These are phyloP conservation scores for Sarotherodon lohbergeri DNA, from an alignment of 2,113 vertebrate species.

Conservation along the genomic window DNA sequence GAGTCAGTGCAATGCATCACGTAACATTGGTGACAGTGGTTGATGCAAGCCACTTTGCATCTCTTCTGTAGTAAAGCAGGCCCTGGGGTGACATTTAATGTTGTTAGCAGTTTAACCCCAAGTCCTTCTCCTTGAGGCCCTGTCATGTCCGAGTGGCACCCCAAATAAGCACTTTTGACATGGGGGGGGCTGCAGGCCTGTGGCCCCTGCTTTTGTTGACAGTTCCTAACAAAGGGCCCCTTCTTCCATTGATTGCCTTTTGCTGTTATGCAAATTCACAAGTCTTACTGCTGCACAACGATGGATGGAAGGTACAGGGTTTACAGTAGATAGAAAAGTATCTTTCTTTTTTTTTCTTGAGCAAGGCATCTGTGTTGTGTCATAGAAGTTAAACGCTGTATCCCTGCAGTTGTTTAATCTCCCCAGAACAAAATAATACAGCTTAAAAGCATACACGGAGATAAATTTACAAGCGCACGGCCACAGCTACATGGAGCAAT, in stretches of 20 bases:
- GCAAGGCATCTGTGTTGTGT: background rate
- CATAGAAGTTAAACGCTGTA: constrained; percentile 6
- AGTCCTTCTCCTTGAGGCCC: constrained; percentile 60
- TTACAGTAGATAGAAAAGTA: background rate
- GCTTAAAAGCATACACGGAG: background rate
- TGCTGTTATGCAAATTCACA: constrained; percentile 66
- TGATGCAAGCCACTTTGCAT: constrained; percentile 43
- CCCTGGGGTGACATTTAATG: constrained; percentile 59
- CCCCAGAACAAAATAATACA: constrained; percentile 14
- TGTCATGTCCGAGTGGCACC: constrained; percentile 68
- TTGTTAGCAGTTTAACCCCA: constrained; percentile 70
- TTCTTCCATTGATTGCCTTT: constrained; percentile 62
- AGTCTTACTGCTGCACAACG: constrained; percentile 19
- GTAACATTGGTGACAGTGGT: constrained; percentile 15
- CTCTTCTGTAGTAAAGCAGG: constrained; percentile 35
- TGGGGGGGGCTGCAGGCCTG: constrained; percentile 33
- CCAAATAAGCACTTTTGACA: constrained; percentile 74
- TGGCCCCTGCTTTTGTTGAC: constrained; percentile 56
- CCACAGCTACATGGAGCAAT: background rate
- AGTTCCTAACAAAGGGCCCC: constrained; percentile 60
- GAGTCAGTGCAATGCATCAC: constrained; percentile 14
- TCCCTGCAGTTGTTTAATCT: background rate
- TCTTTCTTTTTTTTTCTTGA: background rate
- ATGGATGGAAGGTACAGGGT: background rate
- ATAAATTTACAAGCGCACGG: background rate